Evolutionary conservation across 2,888 invertebrate species (phyloP).

Genomic region (Dasypogon diadema): DNA sequence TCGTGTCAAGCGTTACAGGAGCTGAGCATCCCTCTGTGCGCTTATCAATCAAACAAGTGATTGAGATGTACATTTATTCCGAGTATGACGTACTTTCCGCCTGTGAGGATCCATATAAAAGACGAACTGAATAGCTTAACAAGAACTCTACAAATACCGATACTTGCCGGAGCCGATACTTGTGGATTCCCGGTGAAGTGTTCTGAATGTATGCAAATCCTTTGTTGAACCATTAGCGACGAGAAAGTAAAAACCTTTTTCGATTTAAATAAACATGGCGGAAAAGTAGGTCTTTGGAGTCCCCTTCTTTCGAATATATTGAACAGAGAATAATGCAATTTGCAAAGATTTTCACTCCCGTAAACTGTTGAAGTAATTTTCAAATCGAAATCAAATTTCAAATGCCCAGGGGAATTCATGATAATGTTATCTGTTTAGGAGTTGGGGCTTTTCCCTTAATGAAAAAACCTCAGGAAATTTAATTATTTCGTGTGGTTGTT

Average conservation of each 20-base stretch:
- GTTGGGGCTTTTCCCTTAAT: too few relatives aligned
- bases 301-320: neutral
- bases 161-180: constrained; percentile 16
- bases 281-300: constrained; percentile 33
- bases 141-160: neutral
- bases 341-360: constrained; percentile 13
- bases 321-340: constrained; percentile 34
- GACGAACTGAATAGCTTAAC: constrained; percentile 35
- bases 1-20: constrained; percentile 22
- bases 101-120: constrained; percentile 1
- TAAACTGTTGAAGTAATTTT: constrained; percentile 15
- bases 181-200: neutral
- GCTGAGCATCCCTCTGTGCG: constrained; percentile 6
- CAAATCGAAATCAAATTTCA: neutral
- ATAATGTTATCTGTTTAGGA: neutral
- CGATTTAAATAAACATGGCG: constrained; percentile 45
- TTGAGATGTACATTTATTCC: constrained; percentile 40
- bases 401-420: neutral
- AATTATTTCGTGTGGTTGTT: too few relatives aligned
- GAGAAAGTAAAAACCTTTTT: constrained; percentile 40
- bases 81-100: constrained; percentile 10
- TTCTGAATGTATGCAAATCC: constrained; percentile 42
- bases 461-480: too few relatives aligned
- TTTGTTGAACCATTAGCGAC: constrained; percentile 44
- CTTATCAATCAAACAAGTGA: constrained; percentile 47